phyloP scores from a whole-genome alignment of 1,140 invertebrate genomes.

The Bombus superbus region DNA sequence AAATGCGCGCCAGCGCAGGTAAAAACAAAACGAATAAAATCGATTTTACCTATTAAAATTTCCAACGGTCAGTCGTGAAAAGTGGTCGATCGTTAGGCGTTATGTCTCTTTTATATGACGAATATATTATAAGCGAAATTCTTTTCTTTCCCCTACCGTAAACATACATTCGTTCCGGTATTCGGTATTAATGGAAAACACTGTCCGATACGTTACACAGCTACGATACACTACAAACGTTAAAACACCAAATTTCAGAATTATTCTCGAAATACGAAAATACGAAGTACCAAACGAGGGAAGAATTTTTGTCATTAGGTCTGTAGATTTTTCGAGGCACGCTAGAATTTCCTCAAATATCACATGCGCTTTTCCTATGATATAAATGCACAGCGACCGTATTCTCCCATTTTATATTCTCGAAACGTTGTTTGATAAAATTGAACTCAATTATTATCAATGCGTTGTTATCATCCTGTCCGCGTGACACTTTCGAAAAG shows the following conservation, averaged over 20 bases:
- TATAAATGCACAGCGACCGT: constrained; percentile 6
- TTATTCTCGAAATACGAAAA: neutral
- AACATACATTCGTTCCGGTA: too few relatives aligned
- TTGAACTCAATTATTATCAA: constrained; percentile 14
- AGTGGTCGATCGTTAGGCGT: too few relatives aligned
- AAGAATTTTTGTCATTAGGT: neutral
- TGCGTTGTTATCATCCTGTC: constrained; percentile 21
- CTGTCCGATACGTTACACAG: too few relatives aligned
- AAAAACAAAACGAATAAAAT: neutral
- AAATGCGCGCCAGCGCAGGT: neutral
- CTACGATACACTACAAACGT: too few relatives aligned
- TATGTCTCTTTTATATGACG: too few relatives aligned
- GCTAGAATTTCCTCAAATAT: neutral
- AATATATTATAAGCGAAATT: too few relatives aligned
- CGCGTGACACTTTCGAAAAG: constrained; percentile 10
- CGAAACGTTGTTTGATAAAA: constrained; percentile 39
- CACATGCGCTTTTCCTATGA: constrained; percentile 4
- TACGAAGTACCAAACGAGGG: neutral
- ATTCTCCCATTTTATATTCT: constrained; percentile 25
- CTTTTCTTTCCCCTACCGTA: too few relatives aligned
- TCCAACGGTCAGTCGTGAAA: neutral
- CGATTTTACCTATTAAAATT: neutral
- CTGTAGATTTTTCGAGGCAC: neutral
- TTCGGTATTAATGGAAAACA: too few relatives aligned
- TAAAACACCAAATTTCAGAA: neutral